Conservation (phyloP, 2,888 invertebrate genomes). For the Phlogophora meticulosa region DNA sequence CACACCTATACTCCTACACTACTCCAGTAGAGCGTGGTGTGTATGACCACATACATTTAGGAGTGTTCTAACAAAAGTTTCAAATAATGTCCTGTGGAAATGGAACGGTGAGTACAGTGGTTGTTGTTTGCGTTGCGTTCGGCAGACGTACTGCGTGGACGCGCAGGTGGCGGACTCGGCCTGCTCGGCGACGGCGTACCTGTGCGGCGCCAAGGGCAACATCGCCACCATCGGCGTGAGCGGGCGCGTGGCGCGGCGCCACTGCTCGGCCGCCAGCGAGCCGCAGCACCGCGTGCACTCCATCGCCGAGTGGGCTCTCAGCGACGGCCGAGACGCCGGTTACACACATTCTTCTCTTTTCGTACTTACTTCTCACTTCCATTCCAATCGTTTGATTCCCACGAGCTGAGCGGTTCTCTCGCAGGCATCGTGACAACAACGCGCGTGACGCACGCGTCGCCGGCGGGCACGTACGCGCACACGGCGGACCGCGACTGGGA, state of each 20-base stretch:
- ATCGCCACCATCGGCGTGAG: constrained; percentile 93
- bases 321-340: constrained; percentile 83
- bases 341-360: not conserved
- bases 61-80: no score
- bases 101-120: not conserved
- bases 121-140: not conserved
- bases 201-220: constrained; percentile 93
- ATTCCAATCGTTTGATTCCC: no score
- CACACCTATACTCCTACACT: no score
- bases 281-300: constrained; percentile 90
- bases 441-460: constrained; percentile 95
- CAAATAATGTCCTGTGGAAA: no score
- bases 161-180: constrained; percentile 94
- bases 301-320: constrained; percentile 93
- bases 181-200: constrained; percentile 93
- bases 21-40: no score
- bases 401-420: not conserved
- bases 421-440: constrained; percentile 94
- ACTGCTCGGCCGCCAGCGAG: constrained; percentile 91
- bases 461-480: constrained; percentile 93
- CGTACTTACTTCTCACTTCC: not conserved
- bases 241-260: constrained; percentile 90
- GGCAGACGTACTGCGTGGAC: constrained; percentile 91
- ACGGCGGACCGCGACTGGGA: constrained; percentile 94
- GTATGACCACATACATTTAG: no score